Evolutionary conservation across 2,113 vertebrate species (phyloP).

Genomic region (Dromiciops gliroides): DNA sequence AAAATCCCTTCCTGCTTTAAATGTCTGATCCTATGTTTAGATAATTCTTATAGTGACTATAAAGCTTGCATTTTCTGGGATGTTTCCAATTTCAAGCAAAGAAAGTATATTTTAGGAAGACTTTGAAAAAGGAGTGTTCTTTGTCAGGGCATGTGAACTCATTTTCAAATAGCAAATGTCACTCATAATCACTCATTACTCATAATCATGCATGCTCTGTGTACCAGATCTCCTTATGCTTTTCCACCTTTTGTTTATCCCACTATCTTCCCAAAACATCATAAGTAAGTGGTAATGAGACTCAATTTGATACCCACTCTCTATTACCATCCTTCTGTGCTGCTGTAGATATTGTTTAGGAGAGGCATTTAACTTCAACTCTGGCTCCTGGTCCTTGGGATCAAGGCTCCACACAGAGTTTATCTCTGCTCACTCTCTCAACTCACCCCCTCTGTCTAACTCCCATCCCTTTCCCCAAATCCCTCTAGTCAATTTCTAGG

Average conservation of each 20-base stretch:
- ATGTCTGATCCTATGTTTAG: not conserved
- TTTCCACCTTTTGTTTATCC: not conserved
- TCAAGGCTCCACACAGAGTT: not conserved
- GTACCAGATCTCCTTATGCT: not conserved
- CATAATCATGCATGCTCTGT: not conserved
- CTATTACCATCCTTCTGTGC: not conserved
- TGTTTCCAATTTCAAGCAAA: not conserved
- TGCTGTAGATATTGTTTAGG: not conserved
- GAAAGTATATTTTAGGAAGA: not conserved
- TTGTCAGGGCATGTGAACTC: not conserved
- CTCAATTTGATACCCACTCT: not conserved
- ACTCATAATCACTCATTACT: not conserved
- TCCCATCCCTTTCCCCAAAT: not conserved
- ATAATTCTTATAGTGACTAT: not conserved
- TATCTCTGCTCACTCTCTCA: not conserved
- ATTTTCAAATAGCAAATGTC: not conserved
- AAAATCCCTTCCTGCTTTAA: not conserved
- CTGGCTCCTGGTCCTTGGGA: not conserved
- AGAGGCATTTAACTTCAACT: not conserved
- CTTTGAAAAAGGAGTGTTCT: not conserved
- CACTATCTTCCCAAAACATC: not conserved
- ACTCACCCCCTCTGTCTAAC: not conserved
- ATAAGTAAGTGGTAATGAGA: not conserved
- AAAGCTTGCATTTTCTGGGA: not conserved
- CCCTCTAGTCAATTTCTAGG: not conserved